These are phyloP conservation scores for Pampus argenteus DNA, from an alignment of 2,797 vertebrate species.

Conservation along the genomic window DNA sequence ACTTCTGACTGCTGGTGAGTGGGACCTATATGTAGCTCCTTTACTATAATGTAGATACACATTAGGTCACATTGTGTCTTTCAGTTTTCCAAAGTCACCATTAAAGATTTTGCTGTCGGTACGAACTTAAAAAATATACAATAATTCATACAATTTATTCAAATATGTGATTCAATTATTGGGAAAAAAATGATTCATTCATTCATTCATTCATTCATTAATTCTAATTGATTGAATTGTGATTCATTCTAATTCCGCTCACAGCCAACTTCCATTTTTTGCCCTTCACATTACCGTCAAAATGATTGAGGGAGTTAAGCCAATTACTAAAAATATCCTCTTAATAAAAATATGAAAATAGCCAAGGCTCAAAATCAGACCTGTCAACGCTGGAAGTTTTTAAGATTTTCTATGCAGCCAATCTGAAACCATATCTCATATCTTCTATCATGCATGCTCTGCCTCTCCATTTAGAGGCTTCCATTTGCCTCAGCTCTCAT, in stretches of 20 bases:
- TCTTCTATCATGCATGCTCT: not conserved
- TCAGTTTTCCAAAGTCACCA: too few relatives aligned
- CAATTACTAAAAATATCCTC: not conserved
- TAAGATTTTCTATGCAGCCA: not conserved
- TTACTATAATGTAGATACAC: too few relatives aligned
- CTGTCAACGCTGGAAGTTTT: not conserved
- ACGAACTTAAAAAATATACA: too few relatives aligned
- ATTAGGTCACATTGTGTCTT: too few relatives aligned
- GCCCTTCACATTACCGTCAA: not conserved
- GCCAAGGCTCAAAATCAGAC: not conserved
- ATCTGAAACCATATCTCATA: not conserved
- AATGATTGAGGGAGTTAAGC: not conserved
- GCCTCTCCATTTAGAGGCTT: conserved; percentile 1
- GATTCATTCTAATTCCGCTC: not conserved
- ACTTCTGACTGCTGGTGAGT: not conserved
- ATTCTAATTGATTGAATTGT: too few relatives aligned
- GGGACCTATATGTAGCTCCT: not conserved
- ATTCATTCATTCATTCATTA: too few relatives aligned
- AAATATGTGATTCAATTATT: too few relatives aligned
- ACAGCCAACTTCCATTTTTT: not conserved
- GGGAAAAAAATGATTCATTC: too few relatives aligned
- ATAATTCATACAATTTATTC: too few relatives aligned
- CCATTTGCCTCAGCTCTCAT: conserved; percentile 21
- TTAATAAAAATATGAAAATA: not conserved
- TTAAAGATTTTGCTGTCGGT: too few relatives aligned